These are phyloP conservation scores for Scaptomyza montana DNA, from an alignment of 1,140 invertebrate genomes.

Conservation along the genomic window DNA sequence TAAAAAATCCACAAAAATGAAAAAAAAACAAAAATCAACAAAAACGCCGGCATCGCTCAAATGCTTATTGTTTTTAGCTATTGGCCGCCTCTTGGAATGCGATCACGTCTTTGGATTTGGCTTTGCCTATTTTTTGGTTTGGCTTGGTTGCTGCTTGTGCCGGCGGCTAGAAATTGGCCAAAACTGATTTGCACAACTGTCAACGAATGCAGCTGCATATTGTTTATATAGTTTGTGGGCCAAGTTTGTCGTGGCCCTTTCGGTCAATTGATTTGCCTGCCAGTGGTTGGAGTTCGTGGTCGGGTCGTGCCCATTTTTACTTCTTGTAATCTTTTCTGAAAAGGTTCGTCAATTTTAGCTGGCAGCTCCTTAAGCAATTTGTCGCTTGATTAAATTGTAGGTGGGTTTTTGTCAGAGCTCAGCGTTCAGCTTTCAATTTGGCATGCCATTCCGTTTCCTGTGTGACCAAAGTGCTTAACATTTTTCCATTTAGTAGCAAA, in stretches of 20 bases:
- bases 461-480: conserved; percentile 58
- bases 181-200: conserved; percentile 70
- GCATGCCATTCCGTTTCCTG: conserved; percentile 28
- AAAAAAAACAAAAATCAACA: conserved; percentile 18
- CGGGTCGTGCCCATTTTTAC: conserved; percentile 24
- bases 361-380: conserved; percentile 40
- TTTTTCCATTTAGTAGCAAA: conserved; percentile 52
- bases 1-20: conserved; percentile 1
- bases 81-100: conserved; percentile 58
- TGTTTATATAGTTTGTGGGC: conserved; percentile 40
- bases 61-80: conserved; percentile 50
- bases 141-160: conserved; percentile 1
- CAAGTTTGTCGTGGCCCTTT: conserved; percentile 50
- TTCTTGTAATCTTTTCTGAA: conserved; percentile 1
- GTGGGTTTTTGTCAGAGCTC: conserved; percentile 10
- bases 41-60: conserved; percentile 3
- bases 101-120: conserved; percentile 45
- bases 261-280: conserved; percentile 50
- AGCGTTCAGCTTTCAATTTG: conserved; percentile 4
- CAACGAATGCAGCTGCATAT: conserved; percentile 55
- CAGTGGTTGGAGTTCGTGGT: conserved; percentile 23
- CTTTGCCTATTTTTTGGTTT: conserved; percentile 16
- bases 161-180: conserved; percentile 34
- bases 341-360: conserved; percentile 35
- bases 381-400: conserved; percentile 34